phyloP scores from a whole-genome alignment of 2,797 vertebrate genomes.

The Harpagifer antarcticus region DNA sequence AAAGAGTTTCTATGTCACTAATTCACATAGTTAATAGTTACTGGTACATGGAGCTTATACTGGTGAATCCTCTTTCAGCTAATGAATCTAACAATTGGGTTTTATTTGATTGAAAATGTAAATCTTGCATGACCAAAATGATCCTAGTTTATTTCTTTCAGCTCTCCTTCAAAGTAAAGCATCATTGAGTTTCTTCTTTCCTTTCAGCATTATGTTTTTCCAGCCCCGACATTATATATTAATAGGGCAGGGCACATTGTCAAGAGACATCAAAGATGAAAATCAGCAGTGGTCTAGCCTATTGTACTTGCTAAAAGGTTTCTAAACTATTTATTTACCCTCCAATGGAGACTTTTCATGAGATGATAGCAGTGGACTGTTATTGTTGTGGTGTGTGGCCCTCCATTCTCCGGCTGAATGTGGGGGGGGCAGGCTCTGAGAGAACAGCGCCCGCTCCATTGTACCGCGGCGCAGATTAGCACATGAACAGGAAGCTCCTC shows the following conservation, averaged over 20 bases:
- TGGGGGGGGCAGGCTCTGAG: conserved; percentile 53
- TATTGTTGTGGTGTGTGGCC: conserved; percentile 73
- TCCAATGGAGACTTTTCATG: conserved; percentile 70
- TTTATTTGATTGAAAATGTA: conserved; percentile 54
- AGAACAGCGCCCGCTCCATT: conserved; percentile 62
- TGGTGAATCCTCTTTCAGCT: conserved; percentile 32
- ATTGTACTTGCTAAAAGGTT: conserved; percentile 70
- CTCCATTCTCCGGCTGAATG: conserved; percentile 71
- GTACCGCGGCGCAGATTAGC: conserved; percentile 73
- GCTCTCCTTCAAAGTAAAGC: conserved; percentile 48
- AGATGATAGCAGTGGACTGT: conserved; percentile 66
- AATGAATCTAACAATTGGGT: conserved; percentile 50
- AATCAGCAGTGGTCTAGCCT: conserved; percentile 60
- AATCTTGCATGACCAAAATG: conserved; percentile 42
- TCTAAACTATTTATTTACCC: conserved; percentile 79
- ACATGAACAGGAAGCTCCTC: conserved; percentile 81
- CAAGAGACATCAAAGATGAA: conserved; percentile 69
- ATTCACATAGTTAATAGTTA: conserved; percentile 18
- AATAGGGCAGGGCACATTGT: conserved; percentile 46
- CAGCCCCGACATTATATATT: conserved; percentile 49
- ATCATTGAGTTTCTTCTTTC: conserved; percentile 36
- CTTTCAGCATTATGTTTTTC: conserved; percentile 34
- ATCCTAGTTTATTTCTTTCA: conserved; percentile 24
- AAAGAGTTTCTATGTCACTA: conserved; percentile 41
- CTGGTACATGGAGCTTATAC: conserved; percentile 23